These are phyloP conservation scores for Oenanthe melanoleuca DNA, from an alignment of 2,113 vertebrate species.

Conservation along the genomic window DNA sequence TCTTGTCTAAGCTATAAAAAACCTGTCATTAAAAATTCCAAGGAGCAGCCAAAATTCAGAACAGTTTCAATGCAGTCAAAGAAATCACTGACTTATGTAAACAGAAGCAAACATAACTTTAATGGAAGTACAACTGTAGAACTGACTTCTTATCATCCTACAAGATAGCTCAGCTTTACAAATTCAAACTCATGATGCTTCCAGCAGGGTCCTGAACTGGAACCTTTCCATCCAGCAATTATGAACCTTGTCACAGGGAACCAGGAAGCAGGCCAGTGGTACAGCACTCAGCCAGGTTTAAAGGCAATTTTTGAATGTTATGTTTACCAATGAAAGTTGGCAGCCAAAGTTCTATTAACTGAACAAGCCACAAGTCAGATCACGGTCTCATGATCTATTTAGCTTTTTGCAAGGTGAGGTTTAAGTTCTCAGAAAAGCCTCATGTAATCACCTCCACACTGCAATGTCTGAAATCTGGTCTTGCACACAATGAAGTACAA, in stretches of 20 bases:
- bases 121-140: not conserved
- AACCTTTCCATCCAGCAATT: not conserved
- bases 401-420: not conserved
- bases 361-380: not conserved
- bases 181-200: not conserved
- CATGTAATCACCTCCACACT: fast-evolving
- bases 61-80: not conserved
- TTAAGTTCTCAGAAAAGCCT: not conserved
- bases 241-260: not conserved
- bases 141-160: not conserved
- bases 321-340: not conserved
- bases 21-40: not conserved
- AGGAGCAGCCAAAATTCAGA: not conserved
- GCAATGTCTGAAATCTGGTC: not conserved
- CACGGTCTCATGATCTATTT: not conserved
- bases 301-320: fast-evolving
- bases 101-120: not conserved
- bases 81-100: not conserved
- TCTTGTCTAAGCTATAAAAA: not conserved
- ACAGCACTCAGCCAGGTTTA: not conserved
- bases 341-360: not conserved
- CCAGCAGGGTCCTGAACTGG: not conserved
- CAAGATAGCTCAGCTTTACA: not conserved
- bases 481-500: not conserved
- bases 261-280: not conserved